phyloP scores from a whole-genome alignment of 2,797 vertebrate species.

The Hydrophis major region DNA sequence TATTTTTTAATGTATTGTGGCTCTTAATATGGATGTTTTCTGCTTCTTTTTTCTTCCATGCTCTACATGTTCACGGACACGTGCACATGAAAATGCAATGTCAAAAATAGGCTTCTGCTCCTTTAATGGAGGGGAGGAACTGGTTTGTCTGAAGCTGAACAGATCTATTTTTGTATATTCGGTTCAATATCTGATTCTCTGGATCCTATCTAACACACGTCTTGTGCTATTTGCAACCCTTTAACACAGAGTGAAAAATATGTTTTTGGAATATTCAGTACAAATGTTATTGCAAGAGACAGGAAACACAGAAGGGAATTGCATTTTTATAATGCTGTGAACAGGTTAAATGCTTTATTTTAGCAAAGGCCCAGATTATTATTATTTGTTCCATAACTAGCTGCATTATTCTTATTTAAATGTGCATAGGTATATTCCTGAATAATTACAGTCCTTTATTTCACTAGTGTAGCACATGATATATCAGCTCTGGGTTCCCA shows the following conservation, averaged over 20 bases:
- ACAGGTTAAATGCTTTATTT: slow-evolving; percentile 24
- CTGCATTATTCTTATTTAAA: background rate
- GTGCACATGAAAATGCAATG: background rate
- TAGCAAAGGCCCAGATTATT: slow-evolving; percentile 31
- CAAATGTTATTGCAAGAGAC: slow-evolving; percentile 29
- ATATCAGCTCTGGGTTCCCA: background rate
- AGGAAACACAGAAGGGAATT: background rate
- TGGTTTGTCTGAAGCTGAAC: background rate
- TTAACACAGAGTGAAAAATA: background rate
- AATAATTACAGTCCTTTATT: background rate
- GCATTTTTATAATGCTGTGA: slow-evolving; percentile 20
- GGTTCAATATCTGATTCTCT: background rate
- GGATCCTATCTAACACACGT: background rate
- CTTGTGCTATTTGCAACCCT: background rate
- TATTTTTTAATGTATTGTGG: slow-evolving; percentile 34
- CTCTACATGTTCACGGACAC: background rate
- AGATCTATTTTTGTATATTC: background rate
- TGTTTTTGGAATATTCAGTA: background rate
- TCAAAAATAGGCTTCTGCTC: background rate
- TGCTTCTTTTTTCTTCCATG: background rate
- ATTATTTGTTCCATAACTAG: background rate
- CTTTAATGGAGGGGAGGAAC: background rate
- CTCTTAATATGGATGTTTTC: background rate
- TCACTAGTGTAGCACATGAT: background rate
- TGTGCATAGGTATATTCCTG: background rate